These are phyloP conservation scores for Melipona beecheii DNA, from an alignment of 2,888 invertebrate species.

Conservation along the genomic window DNA sequence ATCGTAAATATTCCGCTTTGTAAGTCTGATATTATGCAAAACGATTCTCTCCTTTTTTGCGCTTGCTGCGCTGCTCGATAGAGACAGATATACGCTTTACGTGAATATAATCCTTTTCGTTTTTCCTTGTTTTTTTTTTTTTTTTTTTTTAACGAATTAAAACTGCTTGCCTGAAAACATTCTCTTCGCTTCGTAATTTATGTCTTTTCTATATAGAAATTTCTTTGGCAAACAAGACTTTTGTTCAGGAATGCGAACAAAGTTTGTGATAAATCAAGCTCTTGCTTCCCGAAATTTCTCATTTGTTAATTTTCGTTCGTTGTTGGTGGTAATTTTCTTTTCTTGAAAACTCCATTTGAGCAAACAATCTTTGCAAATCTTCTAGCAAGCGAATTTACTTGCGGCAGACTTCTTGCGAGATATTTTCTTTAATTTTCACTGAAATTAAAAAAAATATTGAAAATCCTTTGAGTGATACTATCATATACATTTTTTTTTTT, in stretches of 20 bases:
- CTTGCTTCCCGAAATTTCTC: not conserved
- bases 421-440: too few species aligned
- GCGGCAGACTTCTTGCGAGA: too few species aligned
- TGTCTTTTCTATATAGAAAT: not conserved
- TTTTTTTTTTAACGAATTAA: not conserved
- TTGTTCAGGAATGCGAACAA: too few species aligned
- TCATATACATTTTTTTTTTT: too few species aligned
- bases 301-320: not conserved
- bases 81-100: conserved; percentile 7
- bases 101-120: conserved; percentile 1
- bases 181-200: not conserved
- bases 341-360: too few species aligned
- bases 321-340: not conserved
- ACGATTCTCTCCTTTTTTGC: conserved; percentile 1
- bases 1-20: conserved; percentile 34
- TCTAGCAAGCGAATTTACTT: too few species aligned
- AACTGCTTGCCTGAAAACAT: not conserved
- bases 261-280: not conserved
- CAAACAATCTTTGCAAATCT: too few species aligned
- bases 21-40: conserved; percentile 43
- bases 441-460: too few species aligned
- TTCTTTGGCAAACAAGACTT: not conserved
- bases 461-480: too few species aligned
- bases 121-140: too few species aligned
- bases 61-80: not conserved